These are phyloP conservation scores for Caenorhabditis imperialis DNA, from an alignment of 2,888 invertebrate genomes.

Conservation along the genomic window DNA sequence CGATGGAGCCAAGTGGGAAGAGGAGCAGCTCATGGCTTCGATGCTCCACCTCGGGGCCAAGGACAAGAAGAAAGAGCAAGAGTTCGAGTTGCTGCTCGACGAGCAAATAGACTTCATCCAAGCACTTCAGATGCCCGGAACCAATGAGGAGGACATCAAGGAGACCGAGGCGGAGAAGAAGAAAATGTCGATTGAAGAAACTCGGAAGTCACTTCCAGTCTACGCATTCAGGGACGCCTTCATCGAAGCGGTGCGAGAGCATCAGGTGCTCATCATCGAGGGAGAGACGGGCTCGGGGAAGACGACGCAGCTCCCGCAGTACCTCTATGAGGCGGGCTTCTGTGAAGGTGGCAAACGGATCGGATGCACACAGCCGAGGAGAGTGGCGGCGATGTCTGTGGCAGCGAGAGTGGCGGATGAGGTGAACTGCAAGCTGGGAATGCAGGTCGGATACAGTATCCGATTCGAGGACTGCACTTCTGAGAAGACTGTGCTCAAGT, in stretches of 20 bases:
- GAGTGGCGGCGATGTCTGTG: constrained; percentile 99
- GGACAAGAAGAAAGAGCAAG: constrained; percentile 80
- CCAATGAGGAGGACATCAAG: constrained; percentile 72
- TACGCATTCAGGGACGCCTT: constrained; percentile 91
- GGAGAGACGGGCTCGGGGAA: constrained; percentile 85
- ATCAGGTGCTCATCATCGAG: constrained; percentile 78
- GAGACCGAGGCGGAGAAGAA: constrained; percentile 70
- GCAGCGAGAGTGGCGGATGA: constrained; percentile 97
- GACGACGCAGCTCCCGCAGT: constrained; percentile 82
- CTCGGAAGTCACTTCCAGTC: constrained; percentile 91
- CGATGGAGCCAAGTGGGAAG: constrained; percentile 65
- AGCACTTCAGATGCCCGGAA: constrained; percentile 81
- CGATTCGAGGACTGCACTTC: constrained; percentile 99
- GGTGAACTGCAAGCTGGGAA: constrained; percentile 93
- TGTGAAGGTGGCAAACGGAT: constrained; percentile 86
- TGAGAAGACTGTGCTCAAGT: constrained; percentile 94
- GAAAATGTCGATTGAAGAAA: constrained; percentile 87
- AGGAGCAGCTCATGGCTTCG: constrained; percentile 57
- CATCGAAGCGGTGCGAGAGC: constrained; percentile 89
- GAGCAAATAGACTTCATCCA: constrained; percentile 99
- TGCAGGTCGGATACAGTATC: constrained; percentile 85
- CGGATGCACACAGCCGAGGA: constrained; percentile 96
- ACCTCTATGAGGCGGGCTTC: constrained; percentile 81
- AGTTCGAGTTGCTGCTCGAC: constrained; percentile 91
- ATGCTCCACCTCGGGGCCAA: constrained; percentile 61